phyloP scores from a whole-genome alignment of 2,797 vertebrate genomes.

The Thaleichthys pacificus region DNA sequence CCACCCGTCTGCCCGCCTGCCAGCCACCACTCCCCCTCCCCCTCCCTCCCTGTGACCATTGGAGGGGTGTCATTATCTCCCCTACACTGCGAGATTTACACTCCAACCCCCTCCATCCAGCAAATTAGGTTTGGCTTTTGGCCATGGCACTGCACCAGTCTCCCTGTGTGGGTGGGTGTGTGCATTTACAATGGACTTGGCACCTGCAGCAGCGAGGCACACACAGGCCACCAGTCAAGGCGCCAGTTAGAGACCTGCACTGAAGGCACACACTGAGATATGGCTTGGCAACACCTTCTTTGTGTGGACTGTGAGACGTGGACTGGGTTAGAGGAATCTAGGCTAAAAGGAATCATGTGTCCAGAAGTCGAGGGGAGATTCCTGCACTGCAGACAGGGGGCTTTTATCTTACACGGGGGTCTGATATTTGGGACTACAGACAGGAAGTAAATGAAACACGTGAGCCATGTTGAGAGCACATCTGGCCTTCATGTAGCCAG shows the following conservation, averaged over 20 bases:
- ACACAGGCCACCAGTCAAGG: constrained; percentile 31
- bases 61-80: constrained; percentile 63
- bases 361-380: neutral
- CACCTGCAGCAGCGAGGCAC: constrained; percentile 40
- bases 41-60: constrained; percentile 40
- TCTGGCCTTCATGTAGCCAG: constrained; percentile 41
- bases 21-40: no score
- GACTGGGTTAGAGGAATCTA: neutral
- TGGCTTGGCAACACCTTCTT: neutral
- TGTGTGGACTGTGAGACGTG: neutral
- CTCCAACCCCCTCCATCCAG: constrained; percentile 44
- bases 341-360: constrained; percentile 14
- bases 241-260: neutral
- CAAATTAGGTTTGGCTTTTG: constrained; percentile 56
- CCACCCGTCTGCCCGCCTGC: neutral
- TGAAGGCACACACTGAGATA: neutral
- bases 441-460: constrained; percentile 15
- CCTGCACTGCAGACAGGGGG: constrained; percentile 5
- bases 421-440: constrained; percentile 13
- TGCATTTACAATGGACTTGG: constrained; percentile 29
- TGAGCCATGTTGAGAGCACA: constrained; percentile 28
- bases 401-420: constrained; percentile 14
- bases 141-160: constrained; percentile 14
- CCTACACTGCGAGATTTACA: constrained; percentile 56
- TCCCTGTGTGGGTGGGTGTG: constrained; percentile 15